phyloP scores from a whole-genome alignment of 2,113 vertebrate species.

The Castor canadensis region DNA sequence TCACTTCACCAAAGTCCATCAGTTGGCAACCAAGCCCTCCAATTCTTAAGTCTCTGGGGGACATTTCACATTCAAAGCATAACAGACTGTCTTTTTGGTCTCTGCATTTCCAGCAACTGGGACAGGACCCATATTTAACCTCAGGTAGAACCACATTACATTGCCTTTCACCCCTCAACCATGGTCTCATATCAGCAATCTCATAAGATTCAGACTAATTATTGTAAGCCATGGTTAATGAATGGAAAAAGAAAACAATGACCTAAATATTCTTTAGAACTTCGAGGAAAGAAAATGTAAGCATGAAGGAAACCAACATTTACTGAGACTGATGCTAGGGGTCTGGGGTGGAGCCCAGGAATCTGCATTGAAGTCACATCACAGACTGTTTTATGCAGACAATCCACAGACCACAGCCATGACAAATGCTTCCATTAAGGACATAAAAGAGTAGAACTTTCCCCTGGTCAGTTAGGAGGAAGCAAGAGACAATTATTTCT shows the following conservation, averaged over 20 bases:
- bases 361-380: neutral
- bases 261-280: neutral
- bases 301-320: neutral
- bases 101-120: conserved; percentile 2
- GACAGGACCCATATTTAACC: neutral
- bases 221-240: neutral
- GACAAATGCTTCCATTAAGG: neutral
- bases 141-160: neutral
- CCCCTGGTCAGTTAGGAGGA: neutral
- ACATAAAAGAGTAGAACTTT: neutral
- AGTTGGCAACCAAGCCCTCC: too few relatives aligned
- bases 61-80: too few relatives aligned
- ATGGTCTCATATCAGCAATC: neutral
- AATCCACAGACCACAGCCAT: neutral
- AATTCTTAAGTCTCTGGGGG: too few relatives aligned
- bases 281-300: neutral
- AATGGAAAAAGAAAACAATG: neutral
- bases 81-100: neutral
- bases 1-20: too few relatives aligned
- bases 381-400: neutral
- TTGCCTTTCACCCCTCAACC: neutral
- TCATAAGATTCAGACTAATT: neutral
- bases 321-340: neutral
- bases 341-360: neutral
- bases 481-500: neutral